Base-by-base conservation (phyloP, 1,140 invertebrate species). In the Copidosoma floridanum region DNA sequence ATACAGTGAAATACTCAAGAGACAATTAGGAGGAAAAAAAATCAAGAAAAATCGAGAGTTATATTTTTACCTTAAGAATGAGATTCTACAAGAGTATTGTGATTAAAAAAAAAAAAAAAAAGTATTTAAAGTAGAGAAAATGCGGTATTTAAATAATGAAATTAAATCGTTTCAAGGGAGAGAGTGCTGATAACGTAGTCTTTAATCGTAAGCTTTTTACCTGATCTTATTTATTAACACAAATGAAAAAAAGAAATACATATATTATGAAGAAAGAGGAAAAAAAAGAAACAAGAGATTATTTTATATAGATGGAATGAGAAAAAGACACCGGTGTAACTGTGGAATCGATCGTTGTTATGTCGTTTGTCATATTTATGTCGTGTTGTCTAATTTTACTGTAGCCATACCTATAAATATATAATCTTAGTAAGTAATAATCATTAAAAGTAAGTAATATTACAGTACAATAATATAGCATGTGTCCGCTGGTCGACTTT, bases 361-460 rank as follows among this genome's bases (percentile, higher is more conserved):
- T 74, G 63, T 73, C 71, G 70, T 71, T 76, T 72, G 64, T 76
- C 68, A 76, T 70, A 72, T 73, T 73, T 71, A 76, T 68, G 69
- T 70, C 65, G 68, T 69, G 70, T 72, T 74, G 67, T 71, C 71
- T 75, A 73, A 72, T 71, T 74, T 69, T 71, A 72, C 57, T 50
- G 62, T 68, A 69, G 63, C 66, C 66, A 68, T 74, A 68, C 35
- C 55, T 63, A 50, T 68, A 73, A 68, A 64, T 70, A 65, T 57
- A 66, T 75, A 71, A 70, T 63, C 64, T 61, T 71, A 65, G 58
- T 63, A 68, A 58, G 68, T 53, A 59, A 61, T 67, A 64, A 63
- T 64, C 44, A 61, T 48, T 50, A 55, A 26, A 54, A 20, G 26
- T 50, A 47, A 23, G 52, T 57, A 40, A 44, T 57, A 57, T 52